phyloP scores from a whole-genome alignment of 2,888 invertebrate genomes.

The Cosmia trapezina region DNA sequence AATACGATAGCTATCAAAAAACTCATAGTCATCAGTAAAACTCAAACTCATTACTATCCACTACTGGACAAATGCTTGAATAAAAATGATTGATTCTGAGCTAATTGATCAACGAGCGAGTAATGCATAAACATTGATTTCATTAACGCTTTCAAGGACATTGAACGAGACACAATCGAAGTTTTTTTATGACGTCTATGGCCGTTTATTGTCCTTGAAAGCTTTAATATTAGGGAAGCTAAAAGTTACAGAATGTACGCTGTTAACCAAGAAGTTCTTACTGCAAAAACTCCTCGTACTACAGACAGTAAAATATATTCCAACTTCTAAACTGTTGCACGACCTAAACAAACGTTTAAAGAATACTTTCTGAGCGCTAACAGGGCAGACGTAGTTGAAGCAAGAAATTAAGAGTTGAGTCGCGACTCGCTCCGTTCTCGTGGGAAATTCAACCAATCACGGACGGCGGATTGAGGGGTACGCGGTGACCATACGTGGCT shows the following conservation, averaged over 20 bases:
- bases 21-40: no score
- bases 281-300: constrained; percentile 4
- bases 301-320: constrained; percentile 4
- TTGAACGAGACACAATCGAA: no score
- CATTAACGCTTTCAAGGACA: no score
- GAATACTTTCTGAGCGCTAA: constrained; percentile 70
- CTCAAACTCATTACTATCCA: no score
- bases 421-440: constrained; percentile 73
- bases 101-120: neutral
- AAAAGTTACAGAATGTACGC: neutral
- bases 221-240: no score
- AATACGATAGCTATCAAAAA: no score
- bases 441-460: constrained; percentile 89
- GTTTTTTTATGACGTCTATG: no score
- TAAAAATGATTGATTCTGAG: neutral
- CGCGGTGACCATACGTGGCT: constrained; percentile 71
- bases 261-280: neutral
- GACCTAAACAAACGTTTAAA: constrained; percentile 62
- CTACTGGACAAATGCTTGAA: no score
- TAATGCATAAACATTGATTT: neutral
- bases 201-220: no score
- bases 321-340: constrained; percentile 46
- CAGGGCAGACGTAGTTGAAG: constrained; percentile 70
- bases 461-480: constrained; percentile 77
- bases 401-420: constrained; percentile 88